Conservation (phyloP, 2,888 invertebrate genomes). For the Dolichomitus sp. region DNA sequence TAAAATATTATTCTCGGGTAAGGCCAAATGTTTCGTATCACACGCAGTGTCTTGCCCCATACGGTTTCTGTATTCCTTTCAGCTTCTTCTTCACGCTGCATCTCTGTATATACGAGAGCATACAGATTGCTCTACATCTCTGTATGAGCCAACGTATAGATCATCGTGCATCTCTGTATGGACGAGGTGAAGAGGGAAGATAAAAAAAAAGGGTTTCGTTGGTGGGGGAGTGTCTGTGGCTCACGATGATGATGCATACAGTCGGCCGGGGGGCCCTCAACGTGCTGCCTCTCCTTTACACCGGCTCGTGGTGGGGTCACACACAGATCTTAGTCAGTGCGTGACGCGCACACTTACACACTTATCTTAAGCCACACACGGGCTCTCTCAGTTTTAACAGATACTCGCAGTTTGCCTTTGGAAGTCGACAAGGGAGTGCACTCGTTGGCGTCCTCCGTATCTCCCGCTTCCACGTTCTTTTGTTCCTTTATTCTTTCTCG, state of each 20-base stretch:
- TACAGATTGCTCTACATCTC: background rate
- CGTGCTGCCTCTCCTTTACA: constrained; percentile 32
- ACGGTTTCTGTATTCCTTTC: constrained; percentile 15
- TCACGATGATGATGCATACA: constrained; percentile 50
- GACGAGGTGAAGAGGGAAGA: constrained; percentile 51
- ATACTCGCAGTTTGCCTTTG: constrained; percentile 62
- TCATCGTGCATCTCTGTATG: constrained; percentile 2
- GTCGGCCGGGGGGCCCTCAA: constrained; percentile 41
- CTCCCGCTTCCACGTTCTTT: constrained; percentile 57
- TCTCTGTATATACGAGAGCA: constrained; percentile 7
- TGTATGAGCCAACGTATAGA: constrained; percentile 25
- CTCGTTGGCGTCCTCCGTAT: constrained; percentile 26
- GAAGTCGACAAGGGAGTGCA: constrained; percentile 63
- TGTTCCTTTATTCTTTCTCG: constrained; percentile 18
- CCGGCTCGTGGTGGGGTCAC: constrained; percentile 57
- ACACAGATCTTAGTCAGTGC: constrained; percentile 54
- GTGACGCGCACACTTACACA: constrained; percentile 48
- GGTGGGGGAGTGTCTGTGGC: constrained; percentile 46
- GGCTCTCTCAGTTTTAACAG: constrained; percentile 50
- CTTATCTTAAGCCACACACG: constrained; percentile 42
- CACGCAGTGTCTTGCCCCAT: constrained; percentile 31
- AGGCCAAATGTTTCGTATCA: constrained; percentile 48
- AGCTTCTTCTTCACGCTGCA: background rate
- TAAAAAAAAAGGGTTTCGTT: constrained; percentile 46
- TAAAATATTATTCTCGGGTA: constrained; percentile 45